Evolutionary conservation across 2,888 invertebrate genomes (phyloP).

Genomic region (Tribolium freemani): DNA sequence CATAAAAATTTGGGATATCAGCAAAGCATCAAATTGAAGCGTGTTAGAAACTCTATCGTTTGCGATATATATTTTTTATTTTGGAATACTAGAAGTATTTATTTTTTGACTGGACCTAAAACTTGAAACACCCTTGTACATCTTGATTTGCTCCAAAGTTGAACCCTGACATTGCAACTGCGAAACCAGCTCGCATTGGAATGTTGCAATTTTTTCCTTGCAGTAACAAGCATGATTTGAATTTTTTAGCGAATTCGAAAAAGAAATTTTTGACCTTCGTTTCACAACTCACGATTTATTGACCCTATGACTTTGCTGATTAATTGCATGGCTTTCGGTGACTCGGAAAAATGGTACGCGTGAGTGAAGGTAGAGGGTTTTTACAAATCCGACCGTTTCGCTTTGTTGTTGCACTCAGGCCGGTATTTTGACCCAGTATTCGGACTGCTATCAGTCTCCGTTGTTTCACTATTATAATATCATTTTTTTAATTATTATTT

Average conservation of each 20-base stretch:
- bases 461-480: background rate
- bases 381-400: background rate
- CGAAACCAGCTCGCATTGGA: constrained; percentile 4
- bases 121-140: no score
- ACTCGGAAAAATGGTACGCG: constrained; percentile 18
- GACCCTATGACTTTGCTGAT: constrained; percentile 23
- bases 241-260: constrained; percentile 2
- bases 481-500: no score
- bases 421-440: background rate
- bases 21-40: no score
- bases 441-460: background rate
- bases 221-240: background rate
- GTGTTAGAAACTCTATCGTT: no score
- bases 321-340: constrained; percentile 8
- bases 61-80: no score
- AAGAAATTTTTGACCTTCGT: constrained; percentile 19
- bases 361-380: constrained; percentile 29
- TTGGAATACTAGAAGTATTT: no score
- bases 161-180: constrained; percentile 4
- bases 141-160: background rate
- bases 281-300: constrained; percentile 27
- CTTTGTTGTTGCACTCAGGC: background rate
- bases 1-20: no score
- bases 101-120: no score
- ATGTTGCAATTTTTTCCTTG: background rate